Base-by-base conservation (phyloP, 2,797 vertebrate genomes). In the Triplophysa bombifrons region DNA sequence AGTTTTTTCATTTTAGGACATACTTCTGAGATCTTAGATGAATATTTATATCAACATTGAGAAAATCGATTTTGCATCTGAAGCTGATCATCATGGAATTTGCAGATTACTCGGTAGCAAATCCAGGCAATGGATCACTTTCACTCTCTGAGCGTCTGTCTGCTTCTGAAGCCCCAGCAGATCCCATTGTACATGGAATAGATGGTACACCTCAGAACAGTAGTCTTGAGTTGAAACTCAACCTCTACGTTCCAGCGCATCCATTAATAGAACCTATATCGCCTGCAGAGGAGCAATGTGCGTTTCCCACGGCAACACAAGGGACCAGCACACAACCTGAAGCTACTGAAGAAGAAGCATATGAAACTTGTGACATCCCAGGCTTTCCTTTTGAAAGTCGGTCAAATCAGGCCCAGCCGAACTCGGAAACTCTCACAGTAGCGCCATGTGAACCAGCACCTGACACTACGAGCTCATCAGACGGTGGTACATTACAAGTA, bases 201-300 rank as follows among this genome's bases (percentile, higher is more conserved):
- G 77, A 80, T 22, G 50, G 71, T 19, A 71, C 77, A 17, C 41
- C 51, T 20, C 69, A 72, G 30, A 63, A 77, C 46, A 46, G n/a
- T 34, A 72, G 68, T 25, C 55, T 86, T 48, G 81, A 78, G n/a
- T 77, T 73, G 22, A 84, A 81, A 70, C 53, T 86, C 64, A 56
- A 80, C 56, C 77, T 85, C 17, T 82, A 82, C 51, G 78, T 86
- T 50, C 80, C 82, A 22, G 76, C 44, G 46, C 55, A 82, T 60
- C 72, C 80, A 38, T 76, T 86, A 81, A 80, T 86, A 20, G 85
- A 86, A 66, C 85, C 85, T 0, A 84, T 86, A 78, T 84, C 85
- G 0, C 85, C 85, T 46, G 85, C 76, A 3, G 85, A 86, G 13
- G 83, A 86, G 46, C 78, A 56, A 34, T 63, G 20, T 71, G 41